Conservation (phyloP, 2,888 invertebrate genomes). For the Aethes cnicana region DNA sequence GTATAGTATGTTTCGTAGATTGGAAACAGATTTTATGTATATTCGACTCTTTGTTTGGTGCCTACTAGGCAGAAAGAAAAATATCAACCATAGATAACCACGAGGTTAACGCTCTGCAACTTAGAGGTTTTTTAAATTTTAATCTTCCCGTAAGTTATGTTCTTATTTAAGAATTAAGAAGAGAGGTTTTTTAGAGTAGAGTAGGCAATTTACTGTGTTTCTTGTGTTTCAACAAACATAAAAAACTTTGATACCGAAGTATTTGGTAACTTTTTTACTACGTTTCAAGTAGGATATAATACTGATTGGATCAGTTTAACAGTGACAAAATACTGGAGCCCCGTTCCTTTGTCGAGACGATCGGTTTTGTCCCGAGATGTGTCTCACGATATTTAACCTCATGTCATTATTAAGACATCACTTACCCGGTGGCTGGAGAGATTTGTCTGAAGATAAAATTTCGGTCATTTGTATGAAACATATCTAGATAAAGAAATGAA, state of each 20-base stretch:
- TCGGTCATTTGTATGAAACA: slow-evolving; percentile 65
- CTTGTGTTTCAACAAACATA: slow-evolving; percentile 46
- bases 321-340: slow-evolving; percentile 78
- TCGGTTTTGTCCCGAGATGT: slow-evolving; percentile 67
- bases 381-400: slow-evolving; percentile 74
- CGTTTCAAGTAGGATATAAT: slow-evolving; percentile 48
- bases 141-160: too few species aligned
- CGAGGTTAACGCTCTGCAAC: too few species aligned
- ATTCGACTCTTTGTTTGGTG: too few species aligned
- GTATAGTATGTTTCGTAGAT: too few species aligned
- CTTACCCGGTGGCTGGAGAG: slow-evolving; percentile 77
- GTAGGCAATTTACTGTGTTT: too few species aligned
- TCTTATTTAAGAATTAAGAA: too few species aligned
- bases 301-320: slow-evolving; percentile 76
- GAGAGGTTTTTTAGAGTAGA: too few species aligned
- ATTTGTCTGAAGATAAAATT: slow-evolving; percentile 65
- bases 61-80: too few species aligned
- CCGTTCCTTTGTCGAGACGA: slow-evolving; percentile 70
- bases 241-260: slow-evolving; percentile 56
- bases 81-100: too few species aligned
- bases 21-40: too few species aligned
- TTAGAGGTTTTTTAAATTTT: too few species aligned
- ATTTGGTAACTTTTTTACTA: slow-evolving; percentile 57
- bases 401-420: slow-evolving; percentile 81
- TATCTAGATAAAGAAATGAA: slow-evolving; percentile 54